A percentile compares a stretch with the other conserved stretches of the same genome.
phyloP scores from a whole-genome alignment of 1,140 invertebrate genomes.

The Arctopsyche grandis region DNA sequence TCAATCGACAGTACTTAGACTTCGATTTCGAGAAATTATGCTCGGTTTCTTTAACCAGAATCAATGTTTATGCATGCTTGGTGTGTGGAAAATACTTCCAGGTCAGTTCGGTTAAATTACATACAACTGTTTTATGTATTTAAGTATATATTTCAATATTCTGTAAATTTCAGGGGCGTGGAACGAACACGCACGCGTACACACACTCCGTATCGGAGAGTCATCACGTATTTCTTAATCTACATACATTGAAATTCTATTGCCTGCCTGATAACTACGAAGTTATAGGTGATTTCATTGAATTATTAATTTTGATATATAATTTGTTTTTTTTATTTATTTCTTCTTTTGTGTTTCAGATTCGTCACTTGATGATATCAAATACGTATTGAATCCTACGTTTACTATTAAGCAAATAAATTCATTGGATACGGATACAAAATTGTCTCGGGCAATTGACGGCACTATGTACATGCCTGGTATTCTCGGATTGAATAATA shows the following conservation, averaged over 20 bases:
- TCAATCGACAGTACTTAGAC: slow-evolving; percentile 95
- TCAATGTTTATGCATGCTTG: slow-evolving; percentile 99
- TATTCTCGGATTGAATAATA: slow-evolving; percentile 98
- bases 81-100: slow-evolving; percentile 99
- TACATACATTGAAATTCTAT: slow-evolving; percentile 98
- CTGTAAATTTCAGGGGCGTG: slow-evolving; percentile 77
- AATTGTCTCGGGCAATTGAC: slow-evolving; percentile 94
- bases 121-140: slow-evolving; percentile 56
- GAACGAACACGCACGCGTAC: slow-evolving; percentile 98
- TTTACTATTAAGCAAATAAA: slow-evolving; percentile 87
- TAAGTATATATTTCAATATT: neutral
- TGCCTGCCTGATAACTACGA: slow-evolving; percentile 99
- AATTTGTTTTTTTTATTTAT: slow-evolving; percentile 17
- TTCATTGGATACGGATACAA: slow-evolving; percentile 83
- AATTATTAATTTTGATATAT: slow-evolving; percentile 21
- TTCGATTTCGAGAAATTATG: slow-evolving; percentile 99
- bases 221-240: slow-evolving; percentile 98
- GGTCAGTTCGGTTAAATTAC: slow-evolving; percentile 57
- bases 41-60: slow-evolving; percentile 96
- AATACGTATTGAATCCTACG: slow-evolving; percentile 98
- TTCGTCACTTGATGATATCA: slow-evolving; percentile 98
- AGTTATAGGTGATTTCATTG: slow-evolving; percentile 84
- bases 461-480: slow-evolving; percentile 96
- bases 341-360: slow-evolving; percentile 68
- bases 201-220: slow-evolving; percentile 97